Percentiles rank a stretch among this genome's conserved stretches.
These are phyloP conservation scores for Agrenia bidenticulata DNA, from an alignment of 2,888 invertebrate species.

Conservation along the genomic window DNA sequence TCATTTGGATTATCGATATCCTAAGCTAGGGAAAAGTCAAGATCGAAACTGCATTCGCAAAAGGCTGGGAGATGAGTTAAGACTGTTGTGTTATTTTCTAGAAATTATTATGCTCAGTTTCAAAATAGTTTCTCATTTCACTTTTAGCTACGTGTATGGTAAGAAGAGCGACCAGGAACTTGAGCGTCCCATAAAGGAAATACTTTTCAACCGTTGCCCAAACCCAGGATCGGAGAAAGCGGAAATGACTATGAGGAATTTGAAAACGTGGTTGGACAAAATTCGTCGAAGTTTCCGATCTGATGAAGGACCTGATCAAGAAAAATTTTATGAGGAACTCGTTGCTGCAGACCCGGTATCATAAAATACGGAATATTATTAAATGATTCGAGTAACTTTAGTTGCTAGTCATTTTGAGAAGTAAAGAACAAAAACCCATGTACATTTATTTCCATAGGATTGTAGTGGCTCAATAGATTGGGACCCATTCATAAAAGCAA, in stretches of 20 bases:
- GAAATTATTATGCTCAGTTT: no score
- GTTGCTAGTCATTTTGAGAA: no score
- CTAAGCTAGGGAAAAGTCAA: conserved; percentile 43
- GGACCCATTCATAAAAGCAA: conserved; percentile 42
- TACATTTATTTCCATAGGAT: neutral
- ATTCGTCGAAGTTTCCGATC: conserved; percentile 39
- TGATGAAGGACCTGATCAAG: conserved; percentile 39
- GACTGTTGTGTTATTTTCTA: no score
- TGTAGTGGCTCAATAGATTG: conserved; percentile 45
- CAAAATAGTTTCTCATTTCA: no score
- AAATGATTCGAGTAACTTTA: conserved; percentile 8
- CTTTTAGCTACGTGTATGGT: conserved; percentile 38
- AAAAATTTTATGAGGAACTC: conserved; percentile 45
- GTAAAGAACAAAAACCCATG: no score
- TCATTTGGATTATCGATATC: conserved; percentile 46
- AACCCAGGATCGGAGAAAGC: conserved; percentile 41
- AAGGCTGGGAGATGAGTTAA: conserved; percentile 23
- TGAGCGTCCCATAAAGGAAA: conserved; percentile 45
- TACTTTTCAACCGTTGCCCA: conserved; percentile 50
- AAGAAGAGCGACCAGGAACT: conserved; percentile 24
- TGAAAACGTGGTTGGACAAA: conserved; percentile 45
- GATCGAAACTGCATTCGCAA: conserved; percentile 40
- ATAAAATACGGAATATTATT: neutral
- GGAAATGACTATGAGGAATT: conserved; percentile 40
- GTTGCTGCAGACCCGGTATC: conserved; percentile 27